Evolutionary conservation across 2,113 vertebrate species (phyloP).

Genomic region (Gadus chalcogrammus): DNA sequence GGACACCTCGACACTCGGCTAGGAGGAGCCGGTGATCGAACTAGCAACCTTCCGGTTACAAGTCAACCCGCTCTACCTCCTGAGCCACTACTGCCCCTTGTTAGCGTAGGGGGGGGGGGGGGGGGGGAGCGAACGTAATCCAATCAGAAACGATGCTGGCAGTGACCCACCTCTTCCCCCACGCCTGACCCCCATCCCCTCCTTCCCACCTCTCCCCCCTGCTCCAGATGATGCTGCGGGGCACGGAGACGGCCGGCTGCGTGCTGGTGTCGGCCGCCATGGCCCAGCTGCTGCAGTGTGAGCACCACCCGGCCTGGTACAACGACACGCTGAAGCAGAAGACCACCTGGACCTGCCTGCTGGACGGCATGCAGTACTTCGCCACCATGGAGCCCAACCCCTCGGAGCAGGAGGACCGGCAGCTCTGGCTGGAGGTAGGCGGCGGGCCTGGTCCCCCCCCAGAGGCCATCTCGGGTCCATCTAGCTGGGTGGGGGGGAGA

Average conservation of each 20-base stretch:
- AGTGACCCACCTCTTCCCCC: background rate
- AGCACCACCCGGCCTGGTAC: constrained; percentile 95
- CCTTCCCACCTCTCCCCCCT: background rate
- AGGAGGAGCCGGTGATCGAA: too few relatives aligned
- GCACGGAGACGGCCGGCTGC: constrained; percentile 92
- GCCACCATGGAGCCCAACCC: constrained; percentile 92
- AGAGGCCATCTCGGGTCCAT: too few relatives aligned
- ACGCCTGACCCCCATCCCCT: background rate
- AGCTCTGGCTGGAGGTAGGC: constrained; percentile 88
- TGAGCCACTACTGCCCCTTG: too few relatives aligned
- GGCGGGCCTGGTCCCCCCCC: too few relatives aligned
- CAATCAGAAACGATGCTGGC: too few relatives aligned
- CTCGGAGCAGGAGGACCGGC: constrained; percentile 84
- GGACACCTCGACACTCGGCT: too few relatives aligned
- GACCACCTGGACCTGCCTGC: constrained; percentile 93
- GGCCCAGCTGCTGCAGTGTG: constrained; percentile 94
- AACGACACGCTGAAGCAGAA: constrained; percentile 95
- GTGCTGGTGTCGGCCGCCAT: constrained; percentile 94
- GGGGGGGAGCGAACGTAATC: too few relatives aligned
- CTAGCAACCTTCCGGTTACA: too few relatives aligned
- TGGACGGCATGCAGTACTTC: constrained; percentile 99
- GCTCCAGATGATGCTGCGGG: constrained; percentile 90
- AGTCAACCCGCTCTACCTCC: too few relatives aligned
- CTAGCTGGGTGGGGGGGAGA: too few relatives aligned
- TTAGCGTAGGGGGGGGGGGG: too few relatives aligned